These are phyloP conservation scores for Mastigias papua DNA, from an alignment of 30 jellyfish, hydroid and myxozoan genomes.

Conservation along the genomic window DNA sequence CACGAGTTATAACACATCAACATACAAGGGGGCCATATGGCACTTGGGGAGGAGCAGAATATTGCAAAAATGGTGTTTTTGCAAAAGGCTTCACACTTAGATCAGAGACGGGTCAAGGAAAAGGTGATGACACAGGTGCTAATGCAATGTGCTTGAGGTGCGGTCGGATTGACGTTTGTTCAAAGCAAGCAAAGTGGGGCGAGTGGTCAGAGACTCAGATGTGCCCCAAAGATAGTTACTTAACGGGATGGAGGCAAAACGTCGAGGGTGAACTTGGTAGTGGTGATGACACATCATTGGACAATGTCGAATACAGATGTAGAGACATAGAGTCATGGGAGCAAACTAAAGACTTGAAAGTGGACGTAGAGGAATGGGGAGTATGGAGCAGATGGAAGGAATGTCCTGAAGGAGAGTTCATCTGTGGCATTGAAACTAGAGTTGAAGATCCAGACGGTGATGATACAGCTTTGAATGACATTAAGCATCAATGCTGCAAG, in stretches of 20 bases:
- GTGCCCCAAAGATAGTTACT: slow-evolving; percentile 49
- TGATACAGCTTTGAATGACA: no score
- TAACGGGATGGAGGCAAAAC: slow-evolving; percentile 61
- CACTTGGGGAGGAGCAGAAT: slow-evolving; percentile 52
- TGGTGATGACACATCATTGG: slow-evolving; percentile 65
- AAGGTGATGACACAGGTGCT: slow-evolving; percentile 62
- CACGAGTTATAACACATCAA: background rate
- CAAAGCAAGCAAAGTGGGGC: slow-evolving; percentile 48
- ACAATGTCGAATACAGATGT: no score
- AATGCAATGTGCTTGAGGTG: slow-evolving; percentile 65
- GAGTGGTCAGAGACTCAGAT: slow-evolving; percentile 34
- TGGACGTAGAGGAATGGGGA: no score
- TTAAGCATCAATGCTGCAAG: no score
- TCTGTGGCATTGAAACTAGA: no score
- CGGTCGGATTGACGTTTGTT: slow-evolving; percentile 36
- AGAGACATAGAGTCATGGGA: no score
- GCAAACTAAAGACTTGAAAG: no score
- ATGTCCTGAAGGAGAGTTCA: no score
- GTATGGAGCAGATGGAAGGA: no score
- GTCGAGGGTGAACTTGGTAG: slow-evolving; percentile 49
- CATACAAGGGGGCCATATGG: slow-evolving; percentile 45
- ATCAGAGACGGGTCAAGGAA: slow-evolving; percentile 27
- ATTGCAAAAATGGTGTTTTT: slow-evolving; percentile 55
- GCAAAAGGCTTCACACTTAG: slow-evolving; percentile 49
- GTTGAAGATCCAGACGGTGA: no score